A percentile compares a stretch with the other conserved stretches of the same genome.
Evolutionary conservation across 2,113 vertebrate genomes (phyloP).

Genomic region (Indicator indicator): DNA sequence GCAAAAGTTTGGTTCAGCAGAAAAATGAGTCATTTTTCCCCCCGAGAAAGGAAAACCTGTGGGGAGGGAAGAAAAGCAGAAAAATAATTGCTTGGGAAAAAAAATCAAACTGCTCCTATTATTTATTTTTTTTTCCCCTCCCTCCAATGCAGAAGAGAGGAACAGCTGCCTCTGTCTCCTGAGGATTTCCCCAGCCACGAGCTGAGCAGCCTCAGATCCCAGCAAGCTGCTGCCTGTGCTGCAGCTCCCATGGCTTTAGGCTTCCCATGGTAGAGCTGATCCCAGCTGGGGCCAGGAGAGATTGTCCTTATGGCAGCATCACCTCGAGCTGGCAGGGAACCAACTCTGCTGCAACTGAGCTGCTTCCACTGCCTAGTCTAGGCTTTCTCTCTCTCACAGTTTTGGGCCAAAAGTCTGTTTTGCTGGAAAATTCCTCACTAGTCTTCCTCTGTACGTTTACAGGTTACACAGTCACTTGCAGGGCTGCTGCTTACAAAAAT

Average conservation of each 20-base stretch:
- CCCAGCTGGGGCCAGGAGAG: background rate
- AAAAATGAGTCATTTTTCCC: conserved; percentile 6
- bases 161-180: conserved; percentile 37
- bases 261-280: background rate
- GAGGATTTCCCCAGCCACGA: background rate
- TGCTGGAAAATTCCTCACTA: background rate
- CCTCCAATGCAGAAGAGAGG: background rate
- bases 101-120: background rate
- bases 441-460: background rate
- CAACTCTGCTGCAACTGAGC: background rate
- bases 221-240: background rate
- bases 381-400: background rate
- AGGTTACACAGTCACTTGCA: background rate
- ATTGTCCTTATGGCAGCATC: background rate
- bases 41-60: background rate
- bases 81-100: background rate
- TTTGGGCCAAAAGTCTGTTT: background rate
- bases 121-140: background rate
- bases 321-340: accelerated
- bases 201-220: conserved; percentile 20
- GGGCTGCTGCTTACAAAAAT: background rate
- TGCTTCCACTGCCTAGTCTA: background rate
- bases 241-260: background rate
- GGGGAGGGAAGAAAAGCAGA: background rate
- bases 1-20: conserved; percentile 12